Conservation (phyloP, 2,888 invertebrate genomes). For the Dryocosmus kuriphilus region DNA sequence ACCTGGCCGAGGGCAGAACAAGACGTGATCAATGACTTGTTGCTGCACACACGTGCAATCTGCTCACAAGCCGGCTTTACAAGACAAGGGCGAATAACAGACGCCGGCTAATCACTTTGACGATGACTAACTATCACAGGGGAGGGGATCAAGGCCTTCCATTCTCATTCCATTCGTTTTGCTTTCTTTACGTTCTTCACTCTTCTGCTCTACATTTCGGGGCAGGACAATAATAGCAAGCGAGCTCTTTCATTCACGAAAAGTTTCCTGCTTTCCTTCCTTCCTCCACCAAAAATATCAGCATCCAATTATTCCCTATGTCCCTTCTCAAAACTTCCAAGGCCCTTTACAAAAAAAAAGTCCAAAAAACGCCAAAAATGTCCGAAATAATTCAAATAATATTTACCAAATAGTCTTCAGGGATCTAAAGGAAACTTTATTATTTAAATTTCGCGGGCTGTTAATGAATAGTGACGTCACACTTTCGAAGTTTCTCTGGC, state of each 20-base stretch:
- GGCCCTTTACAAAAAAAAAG: not conserved
- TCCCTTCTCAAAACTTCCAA: not conserved
- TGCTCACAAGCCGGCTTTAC: conserved; percentile 31
- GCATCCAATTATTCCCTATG: not conserved
- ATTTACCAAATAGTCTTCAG: not conserved
- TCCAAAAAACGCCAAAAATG: not conserved
- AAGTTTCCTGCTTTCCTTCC: conserved; percentile 34
- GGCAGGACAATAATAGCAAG: conserved; percentile 28
- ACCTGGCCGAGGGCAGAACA: not conserved
- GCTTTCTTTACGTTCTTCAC: conserved; percentile 40
- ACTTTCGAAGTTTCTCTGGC: too few relatives aligned
- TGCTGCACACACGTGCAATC: conserved; percentile 9
- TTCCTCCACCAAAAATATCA: not conserved
- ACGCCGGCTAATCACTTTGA: conserved; percentile 38
- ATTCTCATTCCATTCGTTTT: conserved; percentile 37
- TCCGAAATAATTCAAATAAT: not conserved
- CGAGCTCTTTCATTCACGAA: conserved; percentile 27
- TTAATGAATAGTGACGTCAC: too few relatives aligned
- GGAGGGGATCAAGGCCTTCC: conserved; percentile 33
- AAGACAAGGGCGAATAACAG: conserved; percentile 39
- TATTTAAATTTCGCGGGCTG: too few relatives aligned
- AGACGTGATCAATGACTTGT: conserved; percentile 1
- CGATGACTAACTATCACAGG: conserved; percentile 38
- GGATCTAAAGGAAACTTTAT: not conserved
- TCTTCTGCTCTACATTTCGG: conserved; percentile 33